These are phyloP conservation scores for Indicator indicator DNA, from an alignment of 2,113 vertebrate genomes.

Conservation along the genomic window DNA sequence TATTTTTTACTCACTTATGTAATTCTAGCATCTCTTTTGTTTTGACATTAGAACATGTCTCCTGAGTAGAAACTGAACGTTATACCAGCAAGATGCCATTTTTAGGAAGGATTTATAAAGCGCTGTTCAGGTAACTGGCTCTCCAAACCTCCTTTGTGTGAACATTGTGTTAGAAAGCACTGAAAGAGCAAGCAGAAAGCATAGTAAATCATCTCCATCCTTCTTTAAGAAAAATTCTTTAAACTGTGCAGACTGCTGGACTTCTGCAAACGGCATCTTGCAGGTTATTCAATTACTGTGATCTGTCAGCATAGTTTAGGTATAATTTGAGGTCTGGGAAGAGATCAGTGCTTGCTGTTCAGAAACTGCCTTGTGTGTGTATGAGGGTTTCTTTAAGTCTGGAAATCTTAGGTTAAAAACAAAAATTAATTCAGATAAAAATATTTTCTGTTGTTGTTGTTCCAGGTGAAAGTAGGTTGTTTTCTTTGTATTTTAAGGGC, in stretches of 20 bases:
- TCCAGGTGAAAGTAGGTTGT: neutral
- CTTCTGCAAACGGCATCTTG: neutral
- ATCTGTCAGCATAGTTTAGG: neutral
- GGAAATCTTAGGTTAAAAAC: neutral
- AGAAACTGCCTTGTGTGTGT: neutral
- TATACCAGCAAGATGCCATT: neutral
- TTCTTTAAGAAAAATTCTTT: neutral
- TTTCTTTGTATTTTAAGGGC: neutral
- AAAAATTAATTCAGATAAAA: neutral
- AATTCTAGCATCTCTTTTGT: neutral
- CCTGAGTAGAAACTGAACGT: neutral
- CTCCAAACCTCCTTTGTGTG: neutral
- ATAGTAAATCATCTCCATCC: neutral
- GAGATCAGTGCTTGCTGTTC: neutral
- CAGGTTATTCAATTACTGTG: constrained; percentile 1
- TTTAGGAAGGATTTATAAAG: constrained; percentile 9
- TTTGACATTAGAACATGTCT: constrained; percentile 7
- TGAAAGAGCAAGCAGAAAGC: neutral
- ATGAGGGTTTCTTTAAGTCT: neutral
- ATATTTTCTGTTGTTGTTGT: neutral
- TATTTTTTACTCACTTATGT: neutral
- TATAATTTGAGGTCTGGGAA: neutral
- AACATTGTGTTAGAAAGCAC: neutral
- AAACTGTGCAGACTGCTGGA: neutral
- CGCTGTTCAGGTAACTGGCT: neutral